Conservation (phyloP, 2,797 vertebrate species). For the Manis pentadactyla region DNA sequence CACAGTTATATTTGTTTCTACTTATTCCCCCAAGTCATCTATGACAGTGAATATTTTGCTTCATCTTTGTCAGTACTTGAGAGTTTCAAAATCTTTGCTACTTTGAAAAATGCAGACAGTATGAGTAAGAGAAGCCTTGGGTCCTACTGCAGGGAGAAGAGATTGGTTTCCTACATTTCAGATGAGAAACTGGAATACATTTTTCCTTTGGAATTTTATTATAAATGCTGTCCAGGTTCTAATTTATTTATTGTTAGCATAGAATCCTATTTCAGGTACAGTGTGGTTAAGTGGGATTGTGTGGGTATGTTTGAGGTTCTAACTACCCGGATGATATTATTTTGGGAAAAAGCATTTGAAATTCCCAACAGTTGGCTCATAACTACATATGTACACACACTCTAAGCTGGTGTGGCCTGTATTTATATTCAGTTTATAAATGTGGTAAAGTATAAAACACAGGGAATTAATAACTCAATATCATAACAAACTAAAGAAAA, state of each 20-base stretch:
- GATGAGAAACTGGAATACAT: neutral
- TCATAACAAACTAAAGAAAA: conserved; percentile 5
- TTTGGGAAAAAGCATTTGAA: conserved; percentile 35
- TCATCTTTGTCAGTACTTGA: neutral
- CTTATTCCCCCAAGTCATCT: neutral
- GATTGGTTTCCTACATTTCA: neutral
- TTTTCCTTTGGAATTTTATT: conserved; percentile 38
- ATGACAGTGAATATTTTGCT: neutral
- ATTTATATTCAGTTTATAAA: neutral
- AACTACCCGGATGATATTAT: neutral
- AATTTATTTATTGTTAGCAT: neutral
- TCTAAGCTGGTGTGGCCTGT: neutral
- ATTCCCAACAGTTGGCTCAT: neutral
- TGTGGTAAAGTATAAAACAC: neutral
- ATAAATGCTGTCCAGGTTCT: neutral
- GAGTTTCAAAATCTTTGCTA: conserved; percentile 24
- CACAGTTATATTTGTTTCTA: neutral
- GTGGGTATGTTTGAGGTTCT: neutral
- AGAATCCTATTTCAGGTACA: neutral
- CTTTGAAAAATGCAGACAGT: neutral
- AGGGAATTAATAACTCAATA: neutral
- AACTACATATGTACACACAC: neutral
- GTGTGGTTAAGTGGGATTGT: neutral
- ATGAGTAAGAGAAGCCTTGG: neutral
- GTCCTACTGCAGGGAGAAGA: neutral